These are phyloP conservation scores for Garrulus glandarius DNA, from an alignment of 2,797 vertebrate species.

Conservation along the genomic window DNA sequence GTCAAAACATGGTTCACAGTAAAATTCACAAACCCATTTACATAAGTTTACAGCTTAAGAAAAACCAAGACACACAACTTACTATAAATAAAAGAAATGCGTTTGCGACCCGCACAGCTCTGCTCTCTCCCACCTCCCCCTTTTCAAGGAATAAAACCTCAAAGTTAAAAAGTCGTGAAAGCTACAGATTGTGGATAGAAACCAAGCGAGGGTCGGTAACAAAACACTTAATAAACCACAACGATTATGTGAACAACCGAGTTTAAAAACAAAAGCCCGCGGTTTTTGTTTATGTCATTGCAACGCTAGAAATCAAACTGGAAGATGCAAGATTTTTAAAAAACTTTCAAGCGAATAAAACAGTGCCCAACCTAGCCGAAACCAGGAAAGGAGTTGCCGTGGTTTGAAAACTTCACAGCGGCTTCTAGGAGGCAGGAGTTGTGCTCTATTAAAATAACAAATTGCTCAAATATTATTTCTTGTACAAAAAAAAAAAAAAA, in stretches of 20 bases:
- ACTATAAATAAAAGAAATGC: constrained; percentile 90
- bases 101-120: constrained; percentile 89
- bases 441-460: constrained; percentile 55
- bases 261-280: constrained; percentile 30
- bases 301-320: constrained; percentile 51
- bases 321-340: constrained; percentile 35
- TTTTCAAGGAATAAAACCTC: not conserved
- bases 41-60: constrained; percentile 81
- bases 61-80: constrained; percentile 66
- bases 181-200: constrained; percentile 80
- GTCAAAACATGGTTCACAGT: constrained; percentile 79
- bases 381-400: not conserved
- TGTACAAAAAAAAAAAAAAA: not conserved
- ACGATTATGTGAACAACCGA: constrained; percentile 79
- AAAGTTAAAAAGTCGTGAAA: constrained; percentile 39
- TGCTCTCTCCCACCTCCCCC: constrained; percentile 62
- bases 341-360: not conserved
- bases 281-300: not conserved
- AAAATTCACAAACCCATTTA: constrained; percentile 81
- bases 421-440: constrained; percentile 39
- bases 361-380: not conserved
- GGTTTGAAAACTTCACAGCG: constrained; percentile 41
- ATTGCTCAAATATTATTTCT: not conserved
- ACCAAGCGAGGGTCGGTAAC: constrained; percentile 72
- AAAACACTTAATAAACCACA: constrained; percentile 79